Conservation (phyloP, 2,888 invertebrate genomes). For the Apotomis turbidana region DNA sequence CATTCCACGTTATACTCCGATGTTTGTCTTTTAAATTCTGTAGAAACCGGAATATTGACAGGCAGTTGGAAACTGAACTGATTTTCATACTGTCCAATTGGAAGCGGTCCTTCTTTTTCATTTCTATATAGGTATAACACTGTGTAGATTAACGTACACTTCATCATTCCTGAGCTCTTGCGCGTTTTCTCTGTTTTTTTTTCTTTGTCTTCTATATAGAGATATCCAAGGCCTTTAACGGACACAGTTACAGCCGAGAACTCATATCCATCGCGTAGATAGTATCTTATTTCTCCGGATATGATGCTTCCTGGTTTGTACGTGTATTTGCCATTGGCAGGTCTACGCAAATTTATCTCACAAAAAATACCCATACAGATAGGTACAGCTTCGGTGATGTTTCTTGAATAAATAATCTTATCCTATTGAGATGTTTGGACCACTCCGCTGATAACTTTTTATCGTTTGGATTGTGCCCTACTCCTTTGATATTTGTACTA, state of each 20-base stretch:
- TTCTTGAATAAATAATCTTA: not conserved
- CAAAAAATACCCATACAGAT: constrained; percentile 22
- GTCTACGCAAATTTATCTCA: constrained; percentile 16
- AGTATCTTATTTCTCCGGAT: constrained; percentile 26
- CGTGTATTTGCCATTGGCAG: constrained; percentile 1
- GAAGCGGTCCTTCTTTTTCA: not conserved
- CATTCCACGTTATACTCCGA: not conserved
- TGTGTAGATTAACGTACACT: constrained; percentile 18
- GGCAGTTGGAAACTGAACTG: constrained; percentile 28
- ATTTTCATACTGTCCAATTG: constrained; percentile 17
- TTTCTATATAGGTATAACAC: constrained; percentile 6
- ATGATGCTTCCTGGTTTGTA: constrained; percentile 30
- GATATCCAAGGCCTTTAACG: constrained; percentile 20
- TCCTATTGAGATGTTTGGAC: not conserved
- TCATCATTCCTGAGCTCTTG: constrained; percentile 13
- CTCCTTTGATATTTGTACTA: not conserved
- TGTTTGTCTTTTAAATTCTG: not conserved
- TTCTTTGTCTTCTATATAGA: constrained; percentile 17
- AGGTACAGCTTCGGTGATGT: no score
- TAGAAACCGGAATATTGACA: constrained; percentile 12
- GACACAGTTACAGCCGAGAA: constrained; percentile 27
- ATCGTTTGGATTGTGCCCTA: not conserved
- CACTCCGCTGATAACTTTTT: not conserved
- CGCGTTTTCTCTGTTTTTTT: not conserved
- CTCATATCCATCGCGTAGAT: constrained; percentile 13